These are phyloP conservation scores for Chrysolina oricalcia DNA, from an alignment of 2,888 invertebrate genomes.

Conservation along the genomic window DNA sequence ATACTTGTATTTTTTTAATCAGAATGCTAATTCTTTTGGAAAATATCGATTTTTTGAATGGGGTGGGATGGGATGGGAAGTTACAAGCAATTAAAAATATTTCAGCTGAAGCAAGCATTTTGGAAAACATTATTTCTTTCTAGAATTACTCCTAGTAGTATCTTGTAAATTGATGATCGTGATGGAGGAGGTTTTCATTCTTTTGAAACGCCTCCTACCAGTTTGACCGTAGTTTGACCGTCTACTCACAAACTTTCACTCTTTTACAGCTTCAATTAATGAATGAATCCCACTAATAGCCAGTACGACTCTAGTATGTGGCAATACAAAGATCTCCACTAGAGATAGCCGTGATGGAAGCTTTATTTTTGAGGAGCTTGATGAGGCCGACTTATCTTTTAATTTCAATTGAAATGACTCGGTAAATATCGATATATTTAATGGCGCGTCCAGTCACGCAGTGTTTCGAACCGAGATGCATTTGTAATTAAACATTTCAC, in stretches of 20 bases:
- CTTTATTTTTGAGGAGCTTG: slow-evolving; percentile 36
- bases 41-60: no score
- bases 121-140: no score
- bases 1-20: no score
- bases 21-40: no score
- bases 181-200: not conserved
- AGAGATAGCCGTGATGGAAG: slow-evolving; percentile 20
- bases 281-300: slow-evolving; percentile 18
- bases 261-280: slow-evolving; percentile 20
- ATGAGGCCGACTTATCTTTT: slow-evolving; percentile 42
- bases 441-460: slow-evolving; percentile 36
- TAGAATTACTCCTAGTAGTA: no score
- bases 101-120: no score
- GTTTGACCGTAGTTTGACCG: not conserved
- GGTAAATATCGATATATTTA: slow-evolving; percentile 45
- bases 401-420: slow-evolving; percentile 44
- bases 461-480: slow-evolving; percentile 40
- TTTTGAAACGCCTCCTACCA: not conserved
- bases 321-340: slow-evolving; percentile 10
- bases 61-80: no score
- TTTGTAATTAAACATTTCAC: slow-evolving; percentile 41
- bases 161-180: no score
- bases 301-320: slow-evolving; percentile 6
- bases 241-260: slow-evolving; percentile 26
- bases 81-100: no score